These are phyloP conservation scores for Melanogrammus aeglefinus DNA, from an alignment of 2,797 vertebrate genomes.

Conservation along the genomic window DNA sequence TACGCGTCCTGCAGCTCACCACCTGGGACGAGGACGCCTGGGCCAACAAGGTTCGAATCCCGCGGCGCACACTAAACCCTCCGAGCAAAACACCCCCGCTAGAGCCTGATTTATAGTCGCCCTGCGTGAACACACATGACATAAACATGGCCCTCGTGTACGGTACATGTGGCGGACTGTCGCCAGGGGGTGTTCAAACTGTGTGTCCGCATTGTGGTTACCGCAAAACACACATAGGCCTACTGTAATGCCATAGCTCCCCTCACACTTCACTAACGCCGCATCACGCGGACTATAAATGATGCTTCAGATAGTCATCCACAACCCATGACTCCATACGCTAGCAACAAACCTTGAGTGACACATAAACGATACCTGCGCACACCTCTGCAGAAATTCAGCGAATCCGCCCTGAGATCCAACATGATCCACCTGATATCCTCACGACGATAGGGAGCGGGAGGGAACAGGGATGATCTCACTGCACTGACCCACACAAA, in stretches of 20 bases:
- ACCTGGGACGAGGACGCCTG: slow-evolving; percentile 98
- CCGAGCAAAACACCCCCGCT: neutral
- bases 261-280: neutral
- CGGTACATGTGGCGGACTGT: neutral
- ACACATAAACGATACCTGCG: neutral
- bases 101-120: neutral
- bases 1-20: slow-evolving; percentile 94
- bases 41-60: slow-evolving; percentile 87
- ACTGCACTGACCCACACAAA: neutral
- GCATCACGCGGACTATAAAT: neutral
- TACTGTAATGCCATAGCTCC: neutral
- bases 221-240: neutral
- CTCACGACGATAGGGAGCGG: neutral
- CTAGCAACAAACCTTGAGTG: neutral
- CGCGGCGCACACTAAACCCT: neutral
- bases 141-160: neutral
- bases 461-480: neutral
- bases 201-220: neutral
- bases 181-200: neutral
- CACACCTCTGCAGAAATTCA: neutral
- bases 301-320: neutral
- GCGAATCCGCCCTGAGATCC: neutral
- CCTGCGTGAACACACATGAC: neutral
- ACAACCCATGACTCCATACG: neutral
- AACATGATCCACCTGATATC: neutral